Evolutionary conservation across 2,113 vertebrate genomes (phyloP).

Genomic region (Charina bottae): DNA sequence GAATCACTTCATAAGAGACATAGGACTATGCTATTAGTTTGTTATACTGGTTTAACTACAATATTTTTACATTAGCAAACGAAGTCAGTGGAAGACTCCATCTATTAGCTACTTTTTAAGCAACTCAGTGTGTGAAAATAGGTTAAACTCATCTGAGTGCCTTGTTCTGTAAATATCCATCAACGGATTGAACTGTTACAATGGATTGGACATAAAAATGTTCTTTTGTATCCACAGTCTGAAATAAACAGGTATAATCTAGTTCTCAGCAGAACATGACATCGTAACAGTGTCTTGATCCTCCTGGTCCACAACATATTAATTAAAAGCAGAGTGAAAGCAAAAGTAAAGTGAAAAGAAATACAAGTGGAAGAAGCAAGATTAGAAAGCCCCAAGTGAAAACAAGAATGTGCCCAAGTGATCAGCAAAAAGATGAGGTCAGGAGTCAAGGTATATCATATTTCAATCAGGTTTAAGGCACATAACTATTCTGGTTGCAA

Average conservation of each 20-base stretch:
- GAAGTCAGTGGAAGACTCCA: background rate
- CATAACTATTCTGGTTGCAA: conserved; percentile 30
- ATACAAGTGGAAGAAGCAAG: conserved; percentile 51
- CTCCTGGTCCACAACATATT: conserved; percentile 57
- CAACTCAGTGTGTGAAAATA: background rate
- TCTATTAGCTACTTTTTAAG: background rate
- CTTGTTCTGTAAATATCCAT: background rate
- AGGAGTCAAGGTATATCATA: conserved; percentile 11
- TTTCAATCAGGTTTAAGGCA: conserved; percentile 46
- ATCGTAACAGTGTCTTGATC: conserved; percentile 71
- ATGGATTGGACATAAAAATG: background rate
- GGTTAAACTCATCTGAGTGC: background rate
- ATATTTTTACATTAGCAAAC: background rate
- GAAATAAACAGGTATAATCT: conserved; percentile 3
- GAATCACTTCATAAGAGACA: background rate
- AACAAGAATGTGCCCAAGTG: conserved; percentile 28
- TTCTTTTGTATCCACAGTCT: background rate
- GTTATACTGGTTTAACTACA: background rate
- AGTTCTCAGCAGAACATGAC: conserved; percentile 1
- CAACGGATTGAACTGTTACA: background rate
- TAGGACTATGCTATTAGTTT: background rate
- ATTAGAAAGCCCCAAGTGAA: conserved; percentile 47
- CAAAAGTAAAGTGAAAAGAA: conserved; percentile 56
- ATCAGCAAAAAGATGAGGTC: conserved; percentile 32
- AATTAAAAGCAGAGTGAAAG: conserved; percentile 49